Conservation (phyloP, 2,888 invertebrate species). For the Bedellia somnulentella region DNA sequence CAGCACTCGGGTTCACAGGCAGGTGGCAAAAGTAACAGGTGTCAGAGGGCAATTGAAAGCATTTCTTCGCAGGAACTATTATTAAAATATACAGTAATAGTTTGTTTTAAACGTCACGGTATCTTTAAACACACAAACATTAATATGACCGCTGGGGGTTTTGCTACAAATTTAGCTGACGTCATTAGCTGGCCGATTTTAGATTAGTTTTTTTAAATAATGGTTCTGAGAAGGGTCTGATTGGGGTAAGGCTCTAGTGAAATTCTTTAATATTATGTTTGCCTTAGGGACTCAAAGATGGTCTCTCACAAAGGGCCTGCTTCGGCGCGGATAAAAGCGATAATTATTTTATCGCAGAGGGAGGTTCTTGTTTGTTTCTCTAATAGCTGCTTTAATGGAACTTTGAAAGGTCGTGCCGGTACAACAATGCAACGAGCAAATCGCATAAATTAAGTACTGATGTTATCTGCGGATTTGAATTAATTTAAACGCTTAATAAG, state of each 20-base stretch:
- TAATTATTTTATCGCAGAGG: slow-evolving; percentile 53
- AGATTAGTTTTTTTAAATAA: slow-evolving; percentile 40
- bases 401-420: slow-evolving; percentile 27
- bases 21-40: slow-evolving; percentile 40
- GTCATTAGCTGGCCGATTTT: slow-evolving; percentile 37
- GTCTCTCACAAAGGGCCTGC: slow-evolving; percentile 19
- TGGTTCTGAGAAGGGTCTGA: slow-evolving; percentile 13
- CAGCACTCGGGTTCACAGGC: slow-evolving; percentile 24
- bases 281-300: slow-evolving; percentile 20
- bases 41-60: slow-evolving; percentile 22
- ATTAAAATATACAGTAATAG: slow-evolving; percentile 15
- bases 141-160: slow-evolving; percentile 21
- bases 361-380: slow-evolving; percentile 57
- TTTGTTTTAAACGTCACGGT: slow-evolving; percentile 55
- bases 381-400: slow-evolving; percentile 55
- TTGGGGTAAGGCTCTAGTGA: slow-evolving; percentile 24
- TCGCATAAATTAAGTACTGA: slow-evolving; percentile 36
- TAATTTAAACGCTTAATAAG: slow-evolving; percentile 1
- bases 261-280: slow-evolving; percentile 32
- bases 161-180: slow-evolving; percentile 37
- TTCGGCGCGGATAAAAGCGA: slow-evolving; percentile 47
- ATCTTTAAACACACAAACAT: slow-evolving; percentile 25
- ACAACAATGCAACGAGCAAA: slow-evolving; percentile 29
- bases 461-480: slow-evolving; percentile 19
- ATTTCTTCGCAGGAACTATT: slow-evolving; percentile 9